Evolutionary conservation across 2,113 vertebrate genomes (phyloP), one percentile per base, ranked within the genome.

Genomic region (Tragelaphus strepsiceros): DNA sequence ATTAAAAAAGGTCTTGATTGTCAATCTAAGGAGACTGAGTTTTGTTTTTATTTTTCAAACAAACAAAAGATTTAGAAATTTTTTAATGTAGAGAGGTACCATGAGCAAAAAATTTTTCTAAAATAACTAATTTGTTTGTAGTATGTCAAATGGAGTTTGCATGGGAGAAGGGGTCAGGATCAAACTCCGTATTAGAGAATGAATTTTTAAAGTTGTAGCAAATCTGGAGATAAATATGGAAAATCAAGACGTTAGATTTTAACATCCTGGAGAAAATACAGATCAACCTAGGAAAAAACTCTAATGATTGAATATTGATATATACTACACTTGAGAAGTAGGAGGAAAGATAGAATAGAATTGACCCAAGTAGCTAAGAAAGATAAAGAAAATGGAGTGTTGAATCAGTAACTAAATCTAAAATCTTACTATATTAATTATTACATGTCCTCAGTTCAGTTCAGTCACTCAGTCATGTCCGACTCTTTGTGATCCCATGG

Each of bases 211-310:
- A 88, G 2, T 4, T 91, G 54, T 61, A 84, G 26, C 24, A 91
- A 85, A 6, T 91, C 30, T 62, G 6, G 14, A 82, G 59, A 77
- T 85, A 95, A 91, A 62, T 80, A 85, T 62, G 58, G 59, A 11
- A 88, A 64, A 17, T 85, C 80, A 81, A 71, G 26, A 28, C 4
- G 3, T 84, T 86, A 80, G 7, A 88, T 49, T 92, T 88, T 88
- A 67, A 82, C 30, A 94, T 14, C 39, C n/a, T 95, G 71, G 22
- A 86, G 35, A 93, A 95, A 96, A 86, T 88, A 93, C 21, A 62
- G 28, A 94, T 81, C 59, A 87, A 59, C 13, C 26, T 67, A 95
- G 61, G 49, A 54, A 85, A 93, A 93, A 53, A 2, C 13, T 58
- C 9, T 88, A 80, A 88, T 80, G 32, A 88, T 8, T 78, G 7